These are phyloP conservation scores for Chrysocyon brachyurus DNA, from an alignment of 2,797 vertebrate genomes.

Conservation along the genomic window DNA sequence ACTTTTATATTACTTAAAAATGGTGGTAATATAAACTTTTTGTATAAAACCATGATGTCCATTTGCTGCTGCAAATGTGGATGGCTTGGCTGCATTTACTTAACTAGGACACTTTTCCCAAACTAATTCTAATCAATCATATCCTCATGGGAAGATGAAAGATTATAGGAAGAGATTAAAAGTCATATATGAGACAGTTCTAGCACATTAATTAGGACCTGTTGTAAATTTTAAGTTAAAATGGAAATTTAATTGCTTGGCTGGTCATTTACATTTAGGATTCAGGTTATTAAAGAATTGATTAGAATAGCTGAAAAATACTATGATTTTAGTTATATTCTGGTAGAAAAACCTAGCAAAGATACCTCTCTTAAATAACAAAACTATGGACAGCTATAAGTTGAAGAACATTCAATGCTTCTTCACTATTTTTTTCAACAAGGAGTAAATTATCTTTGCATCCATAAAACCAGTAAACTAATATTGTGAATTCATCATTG, in stretches of 20 bases:
- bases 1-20: not conserved
- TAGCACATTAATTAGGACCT: not conserved
- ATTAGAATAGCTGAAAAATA: not conserved
- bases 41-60: not conserved
- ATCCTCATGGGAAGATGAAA: not conserved
- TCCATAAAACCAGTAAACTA: not conserved
- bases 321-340: not conserved
- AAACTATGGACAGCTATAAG: not conserved
- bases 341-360: not conserved
- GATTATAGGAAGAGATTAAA: not conserved
- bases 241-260: not conserved
- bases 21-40: not conserved
- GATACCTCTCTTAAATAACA: not conserved
- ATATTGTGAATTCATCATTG: not conserved
- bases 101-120: not conserved
- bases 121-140: not conserved
- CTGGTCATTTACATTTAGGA: not conserved
- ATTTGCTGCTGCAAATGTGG: not conserved
- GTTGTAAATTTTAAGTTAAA: constrained; percentile 14
- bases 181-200: not conserved
- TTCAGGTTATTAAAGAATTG: not conserved
- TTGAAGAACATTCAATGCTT: not conserved
- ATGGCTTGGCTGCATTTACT: not conserved
- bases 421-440: not conserved
- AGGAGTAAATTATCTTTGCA: not conserved